Evolutionary conservation across 1,140 invertebrate genomes (phyloP).

Genomic region (Euschistus heros): DNA sequence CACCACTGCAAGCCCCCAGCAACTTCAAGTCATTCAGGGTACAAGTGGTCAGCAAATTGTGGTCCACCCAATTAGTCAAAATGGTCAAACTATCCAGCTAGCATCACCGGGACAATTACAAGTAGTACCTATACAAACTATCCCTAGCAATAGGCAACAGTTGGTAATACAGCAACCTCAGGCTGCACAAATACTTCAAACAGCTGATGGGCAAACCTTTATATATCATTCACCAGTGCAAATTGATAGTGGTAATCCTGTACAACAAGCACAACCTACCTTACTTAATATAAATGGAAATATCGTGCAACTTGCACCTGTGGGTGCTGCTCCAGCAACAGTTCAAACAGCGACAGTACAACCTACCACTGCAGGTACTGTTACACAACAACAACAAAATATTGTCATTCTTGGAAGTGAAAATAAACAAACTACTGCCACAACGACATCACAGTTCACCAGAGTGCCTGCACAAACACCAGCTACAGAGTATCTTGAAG

Average conservation of each 20-base stretch:
- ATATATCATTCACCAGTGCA: slow-evolving; percentile 70
- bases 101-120: slow-evolving; percentile 49
- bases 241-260: slow-evolving; percentile 42
- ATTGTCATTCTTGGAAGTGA: slow-evolving; percentile 45
- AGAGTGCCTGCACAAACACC: slow-evolving; percentile 47
- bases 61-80: slow-evolving; percentile 32
- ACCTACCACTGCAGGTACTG: slow-evolving; percentile 36
- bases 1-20: slow-evolving; percentile 33
- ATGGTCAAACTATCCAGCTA: slow-evolving; percentile 49
- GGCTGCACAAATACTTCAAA: slow-evolving; percentile 72
- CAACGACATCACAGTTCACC: slow-evolving; percentile 41
- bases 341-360: slow-evolving; percentile 40
- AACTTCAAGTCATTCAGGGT: slow-evolving; percentile 38
- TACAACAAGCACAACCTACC: slow-evolving; percentile 45
- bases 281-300: slow-evolving; percentile 62
- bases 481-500: slow-evolving; percentile 64
- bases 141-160: slow-evolving; percentile 38
- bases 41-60: slow-evolving; percentile 33
- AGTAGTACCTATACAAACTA: slow-evolving; percentile 48
- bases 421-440: neutral
- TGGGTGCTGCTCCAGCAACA: slow-evolving; percentile 35
- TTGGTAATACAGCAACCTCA: slow-evolving; percentile 38
- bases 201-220: slow-evolving; percentile 85
- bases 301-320: slow-evolving; percentile 49
- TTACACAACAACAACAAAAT: slow-evolving; percentile 40